phyloP scores from a whole-genome alignment of 2,113 vertebrate genomes.

The Petaurus breviceps region DNA sequence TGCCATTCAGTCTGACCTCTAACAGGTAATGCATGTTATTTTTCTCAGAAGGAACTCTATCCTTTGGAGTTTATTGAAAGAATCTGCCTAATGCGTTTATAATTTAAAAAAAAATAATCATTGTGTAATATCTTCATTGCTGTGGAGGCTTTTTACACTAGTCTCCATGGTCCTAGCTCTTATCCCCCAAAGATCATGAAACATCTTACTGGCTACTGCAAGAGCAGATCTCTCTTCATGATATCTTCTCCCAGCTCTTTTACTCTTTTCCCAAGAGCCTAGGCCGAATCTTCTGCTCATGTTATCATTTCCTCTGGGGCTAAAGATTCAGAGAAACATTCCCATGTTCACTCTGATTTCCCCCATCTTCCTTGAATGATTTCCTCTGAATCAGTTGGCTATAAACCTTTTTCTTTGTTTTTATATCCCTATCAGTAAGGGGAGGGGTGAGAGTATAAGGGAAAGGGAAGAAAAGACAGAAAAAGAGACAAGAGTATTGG shows the following conservation, averaged over 20 bases:
- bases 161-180: not conserved
- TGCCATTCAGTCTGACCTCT: too few relatives aligned
- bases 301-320: not conserved
- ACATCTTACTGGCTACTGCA: not conserved
- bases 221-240: not conserved
- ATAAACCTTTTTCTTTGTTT: not conserved
- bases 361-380: not conserved
- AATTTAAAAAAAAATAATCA: not conserved
- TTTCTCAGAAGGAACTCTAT: too few relatives aligned
- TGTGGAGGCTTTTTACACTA: not conserved
- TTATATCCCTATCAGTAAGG: not conserved
- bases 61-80: not conserved
- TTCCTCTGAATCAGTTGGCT: not conserved
- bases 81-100: not conserved
- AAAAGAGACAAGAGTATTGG: not conserved
- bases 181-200: not conserved
- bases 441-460: not conserved
- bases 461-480: not conserved
- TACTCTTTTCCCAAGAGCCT: not conserved
- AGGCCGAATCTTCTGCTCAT: not conserved
- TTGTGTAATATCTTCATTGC: not conserved
- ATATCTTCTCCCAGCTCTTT: not conserved
- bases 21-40: too few relatives aligned
- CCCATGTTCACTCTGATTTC: not conserved
- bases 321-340: not conserved